Conservation (phyloP, 1,140 invertebrate genomes). For the Lysiphlebus fabarum region DNA sequence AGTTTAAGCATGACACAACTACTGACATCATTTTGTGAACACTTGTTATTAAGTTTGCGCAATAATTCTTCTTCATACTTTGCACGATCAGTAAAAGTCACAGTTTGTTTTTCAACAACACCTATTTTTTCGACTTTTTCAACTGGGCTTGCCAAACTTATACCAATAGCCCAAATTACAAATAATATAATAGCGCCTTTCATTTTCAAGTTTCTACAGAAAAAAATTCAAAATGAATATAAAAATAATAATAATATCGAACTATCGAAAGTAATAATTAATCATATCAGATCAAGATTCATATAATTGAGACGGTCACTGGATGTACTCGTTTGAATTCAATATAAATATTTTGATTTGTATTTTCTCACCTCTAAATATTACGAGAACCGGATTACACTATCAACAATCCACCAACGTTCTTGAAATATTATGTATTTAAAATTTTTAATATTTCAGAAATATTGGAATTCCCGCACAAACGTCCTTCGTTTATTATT, state of each 20-base stretch:
- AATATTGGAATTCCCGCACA: too few relatives aligned
- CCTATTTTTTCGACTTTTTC: slow-evolving; percentile 52
- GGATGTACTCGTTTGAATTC: too few relatives aligned
- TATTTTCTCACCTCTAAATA: slow-evolving; percentile 1
- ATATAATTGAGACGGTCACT: too few relatives aligned
- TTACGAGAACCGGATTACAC: neutral
- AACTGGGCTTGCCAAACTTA: slow-evolving; percentile 42
- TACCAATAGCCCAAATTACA: slow-evolving; percentile 32
- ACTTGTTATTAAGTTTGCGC: slow-evolving; percentile 71
- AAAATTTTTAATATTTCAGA: too few relatives aligned
- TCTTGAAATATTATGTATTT: neutral
- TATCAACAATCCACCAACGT: neutral
- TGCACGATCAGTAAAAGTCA: slow-evolving; percentile 46
- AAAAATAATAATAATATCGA: slow-evolving; percentile 6
- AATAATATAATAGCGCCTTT: slow-evolving; percentile 36
- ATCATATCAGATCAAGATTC: too few relatives aligned
- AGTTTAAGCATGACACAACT: slow-evolving; percentile 77
- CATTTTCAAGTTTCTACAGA: slow-evolving; percentile 34
- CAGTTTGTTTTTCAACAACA: slow-evolving; percentile 46
- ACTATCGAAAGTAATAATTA: slow-evolving; percentile 2
- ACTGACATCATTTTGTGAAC: slow-evolving; percentile 69
- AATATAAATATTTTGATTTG: neutral
- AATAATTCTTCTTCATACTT: slow-evolving; percentile 67
- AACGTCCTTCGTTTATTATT: too few relatives aligned
- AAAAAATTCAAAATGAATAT: neutral